phyloP scores from a whole-genome alignment of 2,113 vertebrate genomes.

The Pollimyrus isidori region DNA sequence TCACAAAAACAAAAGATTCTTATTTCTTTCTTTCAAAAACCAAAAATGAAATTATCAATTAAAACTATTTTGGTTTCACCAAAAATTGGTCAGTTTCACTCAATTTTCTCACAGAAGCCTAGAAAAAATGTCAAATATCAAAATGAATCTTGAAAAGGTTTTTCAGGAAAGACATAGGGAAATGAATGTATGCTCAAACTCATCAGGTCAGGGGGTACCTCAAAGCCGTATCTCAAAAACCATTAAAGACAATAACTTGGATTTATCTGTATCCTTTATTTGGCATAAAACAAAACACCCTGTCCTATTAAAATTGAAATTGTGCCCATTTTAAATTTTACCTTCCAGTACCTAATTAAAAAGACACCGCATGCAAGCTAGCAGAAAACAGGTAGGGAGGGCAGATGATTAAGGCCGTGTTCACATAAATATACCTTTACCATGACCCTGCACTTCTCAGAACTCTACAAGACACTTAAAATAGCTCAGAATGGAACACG shows the following conservation, averaged over 20 bases:
- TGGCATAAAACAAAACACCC: not conserved
- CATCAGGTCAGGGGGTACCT: not conserved
- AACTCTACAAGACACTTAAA: slow-evolving; percentile 46
- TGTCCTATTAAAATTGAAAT: not conserved
- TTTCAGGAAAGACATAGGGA: not conserved
- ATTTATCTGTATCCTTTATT: not conserved
- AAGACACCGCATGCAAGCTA: not conserved
- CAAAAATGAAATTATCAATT: not conserved
- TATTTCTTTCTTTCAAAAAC: not conserved
- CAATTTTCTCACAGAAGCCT: not conserved
- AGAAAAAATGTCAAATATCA: not conserved
- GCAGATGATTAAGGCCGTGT: not conserved
- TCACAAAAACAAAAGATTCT: not conserved
- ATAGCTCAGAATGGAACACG: slow-evolving; percentile 49
- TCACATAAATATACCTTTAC: slow-evolving; percentile 39
- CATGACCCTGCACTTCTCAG: slow-evolving; percentile 48
- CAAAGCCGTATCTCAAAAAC: not conserved
- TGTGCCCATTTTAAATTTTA: not conserved
- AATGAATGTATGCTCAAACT: not conserved
- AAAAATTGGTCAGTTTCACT: not conserved
- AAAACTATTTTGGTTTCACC: not conserved
- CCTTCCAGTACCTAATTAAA: not conserved
- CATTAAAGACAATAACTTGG: not conserved
- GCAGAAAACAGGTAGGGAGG: not conserved
- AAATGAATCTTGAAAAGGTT: not conserved